Base-by-base conservation (phyloP, 2,888 invertebrate species). In the Megalurothrips usitatus region DNA sequence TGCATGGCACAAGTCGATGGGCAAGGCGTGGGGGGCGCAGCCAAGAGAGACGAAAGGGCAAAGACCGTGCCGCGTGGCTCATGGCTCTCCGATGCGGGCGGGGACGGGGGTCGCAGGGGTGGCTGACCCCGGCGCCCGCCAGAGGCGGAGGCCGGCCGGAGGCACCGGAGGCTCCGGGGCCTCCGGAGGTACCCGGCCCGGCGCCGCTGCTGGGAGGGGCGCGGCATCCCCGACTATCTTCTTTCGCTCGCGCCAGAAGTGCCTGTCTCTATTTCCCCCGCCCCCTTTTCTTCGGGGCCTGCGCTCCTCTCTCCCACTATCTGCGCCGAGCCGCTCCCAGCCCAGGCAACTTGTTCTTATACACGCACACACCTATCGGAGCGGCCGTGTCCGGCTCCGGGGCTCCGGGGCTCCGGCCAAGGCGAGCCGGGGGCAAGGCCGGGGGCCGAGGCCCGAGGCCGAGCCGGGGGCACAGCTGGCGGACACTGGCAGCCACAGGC, bases 221-320 rank as follows among this genome's bases (percentile, higher is more conserved):
- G 23, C 26, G 68, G n/a, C n/a, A 19, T 49, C 79, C 68, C 81
- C 79, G 79, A 78, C 48, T 68, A 81, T 79, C 79, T 78, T 19
- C n/a, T 78, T 12, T 12, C 52, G n/a, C 6, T 43, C 34, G 34
- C n/a, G 34, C 34, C 34, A 43, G 34, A 43, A 43, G 34, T 43
- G 34, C 34, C 34, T 6, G 34, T 43, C 34, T 43, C 34, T 43
- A 43, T 43, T 43, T 43, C 34, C 34, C 34, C 34, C 34, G 3
- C 3, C 34, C 34, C 34, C 2, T 2, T 4, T 2, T 6, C 34
- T 43, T 2, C 3, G 34, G 34, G 6, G 34, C 34, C 34, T 43
- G 34, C 3, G 34, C 34, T 43, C 34, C 2, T 6, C 3, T 2
- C 34, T 43, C 34, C 2, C 34, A 4, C 34, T 43, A 43, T 43